Conservation (phyloP, 2,888 invertebrate genomes). For the Macrosoma leucophasiata region DNA sequence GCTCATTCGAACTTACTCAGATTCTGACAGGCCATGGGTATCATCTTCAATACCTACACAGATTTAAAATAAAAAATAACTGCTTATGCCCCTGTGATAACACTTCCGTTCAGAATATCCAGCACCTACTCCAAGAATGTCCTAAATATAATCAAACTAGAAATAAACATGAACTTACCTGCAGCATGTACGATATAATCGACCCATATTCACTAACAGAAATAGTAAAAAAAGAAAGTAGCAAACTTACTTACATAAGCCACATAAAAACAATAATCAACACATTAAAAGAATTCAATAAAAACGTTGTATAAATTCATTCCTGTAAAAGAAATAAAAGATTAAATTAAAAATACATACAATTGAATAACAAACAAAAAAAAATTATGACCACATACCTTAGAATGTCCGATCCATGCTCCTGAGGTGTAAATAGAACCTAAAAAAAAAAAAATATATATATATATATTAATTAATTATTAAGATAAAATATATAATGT, state of each 20-base stretch:
- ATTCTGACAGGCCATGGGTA: constrained; percentile 12
- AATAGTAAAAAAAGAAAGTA: neutral
- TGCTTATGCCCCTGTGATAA: constrained; percentile 13
- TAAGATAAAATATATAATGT: no score
- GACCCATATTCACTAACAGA: neutral
- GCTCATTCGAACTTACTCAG: constrained; percentile 11
- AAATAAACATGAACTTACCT: neutral
- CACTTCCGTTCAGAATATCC: constrained; percentile 2
- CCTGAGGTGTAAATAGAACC: no score
- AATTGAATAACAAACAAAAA: no score
- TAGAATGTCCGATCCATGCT: no score
- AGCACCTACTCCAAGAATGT: constrained; percentile 7
- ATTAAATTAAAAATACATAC: neutral
- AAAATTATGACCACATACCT: no score
- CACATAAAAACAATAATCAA: no score
- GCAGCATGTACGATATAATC: neutral
- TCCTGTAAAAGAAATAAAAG: no score
- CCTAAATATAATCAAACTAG: constrained; percentile 3
- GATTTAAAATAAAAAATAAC: constrained; percentile 11
- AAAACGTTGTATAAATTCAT: no score
- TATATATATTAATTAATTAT: no score
- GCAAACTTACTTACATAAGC: neutral
- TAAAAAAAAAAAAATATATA: no score
- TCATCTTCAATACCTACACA: constrained; percentile 11
- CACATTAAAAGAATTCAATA: no score